Evolutionary conservation across 2,113 vertebrate species (phyloP).

Genomic region (Lipophrys pholis): DNA sequence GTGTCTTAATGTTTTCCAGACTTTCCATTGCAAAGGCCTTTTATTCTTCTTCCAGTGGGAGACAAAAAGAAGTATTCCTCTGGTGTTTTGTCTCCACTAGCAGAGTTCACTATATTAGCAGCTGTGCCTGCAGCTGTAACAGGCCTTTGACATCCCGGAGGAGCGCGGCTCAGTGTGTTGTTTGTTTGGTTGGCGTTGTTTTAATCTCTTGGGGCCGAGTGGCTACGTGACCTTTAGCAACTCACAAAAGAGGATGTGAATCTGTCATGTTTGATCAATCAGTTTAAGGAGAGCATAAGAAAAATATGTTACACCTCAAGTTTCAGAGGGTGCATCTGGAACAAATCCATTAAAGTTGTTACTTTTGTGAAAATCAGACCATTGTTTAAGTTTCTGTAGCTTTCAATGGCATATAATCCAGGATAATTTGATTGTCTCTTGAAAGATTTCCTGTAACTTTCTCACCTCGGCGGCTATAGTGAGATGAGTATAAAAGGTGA

Average conservation of each 20-base stretch:
- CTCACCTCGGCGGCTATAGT: no score
- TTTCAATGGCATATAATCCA: no score
- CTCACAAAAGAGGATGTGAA: constrained; percentile 43
- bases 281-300: not conserved
- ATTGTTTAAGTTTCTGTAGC: no score
- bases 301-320: not conserved
- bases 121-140: constrained; percentile 71
- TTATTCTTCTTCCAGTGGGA: constrained; percentile 25
- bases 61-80: constrained; percentile 33
- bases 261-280: constrained; percentile 33
- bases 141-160: constrained; percentile 57
- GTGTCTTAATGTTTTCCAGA: constrained; percentile 46
- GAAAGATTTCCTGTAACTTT: no score
- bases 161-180: constrained; percentile 53
- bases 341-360: no score
- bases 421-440: no score
- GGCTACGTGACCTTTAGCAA: constrained; percentile 52
- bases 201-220: constrained; percentile 44
- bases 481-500: no score
- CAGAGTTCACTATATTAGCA: constrained; percentile 54
- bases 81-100: constrained; percentile 39
- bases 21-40: constrained; percentile 24
- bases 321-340: not conserved
- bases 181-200: constrained; percentile 43
- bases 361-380: no score